phyloP scores from a whole-genome alignment of 2,888 invertebrate genomes.

The Teinopalpus imperialis region DNA sequence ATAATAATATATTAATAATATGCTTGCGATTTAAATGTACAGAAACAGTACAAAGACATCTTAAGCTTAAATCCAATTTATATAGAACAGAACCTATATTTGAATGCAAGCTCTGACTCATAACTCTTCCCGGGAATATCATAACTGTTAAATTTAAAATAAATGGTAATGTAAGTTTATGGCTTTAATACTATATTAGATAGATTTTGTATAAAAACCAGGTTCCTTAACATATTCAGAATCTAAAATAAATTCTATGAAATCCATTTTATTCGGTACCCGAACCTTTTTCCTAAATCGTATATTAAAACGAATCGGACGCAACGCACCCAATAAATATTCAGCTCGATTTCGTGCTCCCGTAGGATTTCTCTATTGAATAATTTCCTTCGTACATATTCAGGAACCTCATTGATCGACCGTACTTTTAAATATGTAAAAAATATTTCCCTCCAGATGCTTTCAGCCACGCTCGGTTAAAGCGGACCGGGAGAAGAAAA shows the following conservation, averaged over 20 bases:
- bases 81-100: too few relatives aligned
- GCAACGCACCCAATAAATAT: constrained; percentile 27
- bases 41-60: too few relatives aligned
- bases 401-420: constrained; percentile 24
- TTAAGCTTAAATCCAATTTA: too few relatives aligned
- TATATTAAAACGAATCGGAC: constrained; percentile 27
- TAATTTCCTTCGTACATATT: constrained; percentile 26
- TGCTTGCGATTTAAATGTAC: too few relatives aligned
- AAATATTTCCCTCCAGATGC: constrained; percentile 11
- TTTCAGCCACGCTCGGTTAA: constrained; percentile 7
- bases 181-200: not conserved
- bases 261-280: constrained; percentile 18
- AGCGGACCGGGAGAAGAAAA: not conserved
- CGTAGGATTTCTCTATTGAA: constrained; percentile 26
- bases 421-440: constrained; percentile 19
- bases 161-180: not conserved
- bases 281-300: constrained; percentile 25
- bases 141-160: too few relatives aligned
- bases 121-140: too few relatives aligned
- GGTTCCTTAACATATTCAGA: constrained; percentile 5
- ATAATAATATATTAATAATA: too few relatives aligned
- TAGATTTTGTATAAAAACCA: constrained; percentile 5
- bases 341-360: constrained; percentile 25
- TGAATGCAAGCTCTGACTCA: too few relatives aligned
- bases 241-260: constrained; percentile 22